Evolutionary conservation across 2,113 vertebrate genomes (phyloP), one percentile per base, ranked within the genome.

Genomic region (Hydrolagus affinis): DNA sequence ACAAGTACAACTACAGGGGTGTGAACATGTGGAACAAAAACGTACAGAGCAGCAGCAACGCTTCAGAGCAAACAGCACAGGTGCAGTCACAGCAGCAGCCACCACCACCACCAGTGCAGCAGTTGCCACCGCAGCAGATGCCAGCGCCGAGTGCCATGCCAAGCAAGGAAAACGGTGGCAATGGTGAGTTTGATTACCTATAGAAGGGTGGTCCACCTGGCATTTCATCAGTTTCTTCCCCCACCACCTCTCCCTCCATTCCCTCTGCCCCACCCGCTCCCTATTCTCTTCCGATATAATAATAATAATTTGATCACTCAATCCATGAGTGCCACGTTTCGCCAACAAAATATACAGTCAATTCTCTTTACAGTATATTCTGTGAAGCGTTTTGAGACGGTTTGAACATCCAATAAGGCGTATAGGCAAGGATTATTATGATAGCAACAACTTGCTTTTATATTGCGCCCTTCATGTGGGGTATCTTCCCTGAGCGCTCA

Each of bases 1-100:
- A 90, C 91, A 93, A 95, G 21, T 94, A 94, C 90, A 96, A 94
- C 89, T 94, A 93, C 90, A 94, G 95, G 88, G 91, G 93, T 89
- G 96, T 96, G 91, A 98, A 96, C 91, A 95, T 96, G 96, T 98
- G 98, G 98, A 96, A 95, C 92, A 95, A 93, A 90, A 94, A 96
- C 14, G 89, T 91, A 87, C 91, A 93, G 21, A 92, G 89, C 73
- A 88, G 90, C 87, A 89, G 90, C 87, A 90, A 90, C 90, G 93
- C 92, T 71, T 90, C 95, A 21, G 96, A 97, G 86, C 94, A 95
- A 91, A 95, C 95, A 88, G 90, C 92, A 88, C 94, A 94, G 88
- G 89, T 87, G 4, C 90, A 94, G 86, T 90, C 92, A 87, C 92
- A 93, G 86, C 91, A 91, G 78, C 90, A 93, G 0, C 73, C 59